Percentiles rank a stretch among this genome's conserved stretches.
Evolutionary conservation across 2,888 invertebrate species (phyloP).

Genomic region (Cerastis rubricosa): DNA sequence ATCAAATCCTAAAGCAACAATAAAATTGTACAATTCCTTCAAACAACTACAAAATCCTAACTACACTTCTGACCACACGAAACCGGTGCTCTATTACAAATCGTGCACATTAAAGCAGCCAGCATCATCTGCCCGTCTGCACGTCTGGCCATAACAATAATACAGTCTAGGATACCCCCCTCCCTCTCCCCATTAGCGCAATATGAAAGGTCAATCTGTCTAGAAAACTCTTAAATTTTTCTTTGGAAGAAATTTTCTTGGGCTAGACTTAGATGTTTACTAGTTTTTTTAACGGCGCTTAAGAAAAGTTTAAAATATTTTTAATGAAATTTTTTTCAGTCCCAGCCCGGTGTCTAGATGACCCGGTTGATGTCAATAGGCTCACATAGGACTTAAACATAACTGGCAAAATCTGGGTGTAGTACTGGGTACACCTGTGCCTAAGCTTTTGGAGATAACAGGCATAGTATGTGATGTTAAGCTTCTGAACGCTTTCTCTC

Average conservation of each 20-base stretch:
- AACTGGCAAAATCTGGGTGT: not conserved
- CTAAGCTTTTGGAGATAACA: not conserved
- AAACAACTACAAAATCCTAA: slow-evolving; percentile 24
- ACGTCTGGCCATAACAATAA: slow-evolving; percentile 62
- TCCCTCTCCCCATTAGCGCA: slow-evolving; percentile 64
- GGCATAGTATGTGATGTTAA: not conserved
- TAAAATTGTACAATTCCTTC: not conserved
- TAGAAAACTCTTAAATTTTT: slow-evolving; percentile 44
- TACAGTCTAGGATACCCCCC: slow-evolving; percentile 52
- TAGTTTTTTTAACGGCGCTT: not conserved
- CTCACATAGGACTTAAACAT: not conserved
- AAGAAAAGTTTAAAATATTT: no score
- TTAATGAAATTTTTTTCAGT: not conserved
- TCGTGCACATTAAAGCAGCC: slow-evolving; percentile 54
- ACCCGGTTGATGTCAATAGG: not conserved
- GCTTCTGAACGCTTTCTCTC: not conserved
- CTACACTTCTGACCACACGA: slow-evolving; percentile 36
- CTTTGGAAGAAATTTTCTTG: not conserved
- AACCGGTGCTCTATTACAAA: slow-evolving; percentile 53
- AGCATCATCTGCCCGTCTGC: slow-evolving; percentile 44
- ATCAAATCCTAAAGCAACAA: not conserved
- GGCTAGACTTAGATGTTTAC: slow-evolving; percentile 32
- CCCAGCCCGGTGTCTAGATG: not conserved
- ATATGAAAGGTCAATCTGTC: slow-evolving; percentile 69
- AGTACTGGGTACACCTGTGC: not conserved